phyloP scores from a whole-genome alignment of 2,888 invertebrate genomes.

The Lasioglossum oenotherae region DNA sequence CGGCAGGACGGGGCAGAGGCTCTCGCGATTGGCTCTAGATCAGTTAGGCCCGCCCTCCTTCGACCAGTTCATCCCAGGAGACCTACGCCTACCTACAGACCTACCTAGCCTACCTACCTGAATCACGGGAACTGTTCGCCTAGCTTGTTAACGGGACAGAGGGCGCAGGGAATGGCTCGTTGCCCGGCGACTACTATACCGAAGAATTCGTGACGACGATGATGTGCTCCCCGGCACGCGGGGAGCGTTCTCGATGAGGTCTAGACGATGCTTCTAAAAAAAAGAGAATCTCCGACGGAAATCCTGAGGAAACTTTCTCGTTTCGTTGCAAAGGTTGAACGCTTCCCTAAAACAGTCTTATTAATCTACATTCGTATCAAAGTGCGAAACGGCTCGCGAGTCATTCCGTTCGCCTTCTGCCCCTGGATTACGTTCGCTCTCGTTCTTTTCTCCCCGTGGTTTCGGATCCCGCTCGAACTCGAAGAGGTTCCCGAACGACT shows the following conservation, averaged over 20 bases:
- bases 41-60: background rate
- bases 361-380: conserved; percentile 26
- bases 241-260: background rate
- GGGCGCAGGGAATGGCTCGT: conserved; percentile 39
- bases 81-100: conserved; percentile 11
- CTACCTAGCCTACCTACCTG: conserved; percentile 56
- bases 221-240: background rate
- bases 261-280: conserved; percentile 18
- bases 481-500: background rate
- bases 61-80: conserved; percentile 51
- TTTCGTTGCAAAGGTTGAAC: conserved; percentile 26
- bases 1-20: background rate
- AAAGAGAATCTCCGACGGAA: background rate
- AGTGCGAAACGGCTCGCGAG: conserved; percentile 25
- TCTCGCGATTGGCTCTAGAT: background rate
- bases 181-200: conserved; percentile 30
- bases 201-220: conserved; percentile 1
- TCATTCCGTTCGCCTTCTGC: conserved; percentile 13
- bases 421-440: background rate
- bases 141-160: conserved; percentile 49
- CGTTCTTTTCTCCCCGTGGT: conserved; percentile 9
- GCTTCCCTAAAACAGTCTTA: conserved; percentile 19
- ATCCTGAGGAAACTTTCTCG: conserved; percentile 9
- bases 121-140: conserved; percentile 52
- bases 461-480: conserved; percentile 2